These are phyloP conservation scores for Axis porcinus DNA, from an alignment of 2,113 vertebrate genomes.

Conservation along the genomic window DNA sequence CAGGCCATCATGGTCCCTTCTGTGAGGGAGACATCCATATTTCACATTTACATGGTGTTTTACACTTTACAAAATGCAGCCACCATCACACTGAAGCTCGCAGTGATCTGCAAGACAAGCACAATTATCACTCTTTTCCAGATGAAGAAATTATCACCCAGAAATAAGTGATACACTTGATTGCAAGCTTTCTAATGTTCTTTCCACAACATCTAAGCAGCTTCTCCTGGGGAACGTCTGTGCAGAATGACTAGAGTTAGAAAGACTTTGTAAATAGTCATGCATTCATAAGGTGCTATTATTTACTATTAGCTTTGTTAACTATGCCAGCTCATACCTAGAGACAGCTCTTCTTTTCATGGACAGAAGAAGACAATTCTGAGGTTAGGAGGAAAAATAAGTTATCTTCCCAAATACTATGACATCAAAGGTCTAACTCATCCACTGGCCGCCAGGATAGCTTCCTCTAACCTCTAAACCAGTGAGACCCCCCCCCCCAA, in stretches of 20 bases:
- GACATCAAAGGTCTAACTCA: background rate
- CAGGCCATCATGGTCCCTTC: background rate
- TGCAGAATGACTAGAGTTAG: background rate
- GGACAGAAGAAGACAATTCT: background rate
- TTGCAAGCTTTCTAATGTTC: background rate
- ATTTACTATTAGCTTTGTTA: background rate
- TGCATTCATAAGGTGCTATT: background rate
- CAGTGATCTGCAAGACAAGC: background rate
- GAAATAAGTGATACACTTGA: background rate
- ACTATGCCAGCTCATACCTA: background rate
- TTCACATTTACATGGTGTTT: background rate
- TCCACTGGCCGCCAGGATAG: background rate
- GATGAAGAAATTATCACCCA: background rate
- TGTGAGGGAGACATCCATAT: background rate
- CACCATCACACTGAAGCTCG: background rate
- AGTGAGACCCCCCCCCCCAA: rapidly evolving
- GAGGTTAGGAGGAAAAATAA: background rate
- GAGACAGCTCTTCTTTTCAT: background rate
- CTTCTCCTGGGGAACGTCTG: background rate
- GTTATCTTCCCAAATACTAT: background rate
- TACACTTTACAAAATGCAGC: background rate
- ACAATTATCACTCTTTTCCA: background rate
- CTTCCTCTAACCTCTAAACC: background rate
- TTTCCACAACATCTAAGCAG: background rate
- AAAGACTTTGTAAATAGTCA: background rate